phyloP scores from a whole-genome alignment of 2,113 vertebrate genomes.

The Synodontis membranacea region DNA sequence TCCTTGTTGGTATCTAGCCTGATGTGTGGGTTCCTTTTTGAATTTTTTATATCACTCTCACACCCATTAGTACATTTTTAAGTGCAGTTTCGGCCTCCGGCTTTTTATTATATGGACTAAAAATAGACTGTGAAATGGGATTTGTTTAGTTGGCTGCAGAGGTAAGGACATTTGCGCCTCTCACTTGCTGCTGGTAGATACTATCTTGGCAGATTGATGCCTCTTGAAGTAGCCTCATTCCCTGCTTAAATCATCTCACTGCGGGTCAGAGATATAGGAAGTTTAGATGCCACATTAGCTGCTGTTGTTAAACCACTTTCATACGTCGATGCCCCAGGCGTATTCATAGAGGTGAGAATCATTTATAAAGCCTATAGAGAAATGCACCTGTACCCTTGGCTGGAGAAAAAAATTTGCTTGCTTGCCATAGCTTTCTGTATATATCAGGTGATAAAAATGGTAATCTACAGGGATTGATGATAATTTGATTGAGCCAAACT shows the following conservation, averaged over 20 bases:
- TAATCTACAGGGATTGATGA: background rate
- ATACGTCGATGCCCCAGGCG: background rate
- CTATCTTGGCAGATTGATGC: conserved; percentile 34
- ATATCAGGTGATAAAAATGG: background rate
- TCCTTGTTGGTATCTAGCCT: background rate
- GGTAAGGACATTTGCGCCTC: conserved; percentile 41
- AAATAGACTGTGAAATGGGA: conserved; percentile 47
- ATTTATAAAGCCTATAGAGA: background rate
- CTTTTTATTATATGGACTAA: conserved; percentile 43
- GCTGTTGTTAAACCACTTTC: background rate
- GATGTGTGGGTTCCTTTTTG: background rate
- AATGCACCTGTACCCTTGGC: background rate
- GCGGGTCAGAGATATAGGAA: background rate
- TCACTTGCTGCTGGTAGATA: conserved; percentile 37
- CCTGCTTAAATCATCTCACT: conserved; percentile 36
- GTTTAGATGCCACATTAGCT: background rate
- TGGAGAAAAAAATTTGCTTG: conserved; percentile 2
- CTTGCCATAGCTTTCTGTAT: conserved; percentile 1
- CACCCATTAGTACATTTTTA: background rate
- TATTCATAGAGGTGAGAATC: conserved; percentile 5
- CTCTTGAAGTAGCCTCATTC: conserved; percentile 37
- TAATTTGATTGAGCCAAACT: background rate
- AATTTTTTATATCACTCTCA: background rate
- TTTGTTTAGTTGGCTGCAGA: conserved; percentile 40
- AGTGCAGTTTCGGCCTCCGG: background rate